phyloP scores from a whole-genome alignment of 2,113 vertebrate genomes.

The Protobothrops flavoviridis region DNA sequence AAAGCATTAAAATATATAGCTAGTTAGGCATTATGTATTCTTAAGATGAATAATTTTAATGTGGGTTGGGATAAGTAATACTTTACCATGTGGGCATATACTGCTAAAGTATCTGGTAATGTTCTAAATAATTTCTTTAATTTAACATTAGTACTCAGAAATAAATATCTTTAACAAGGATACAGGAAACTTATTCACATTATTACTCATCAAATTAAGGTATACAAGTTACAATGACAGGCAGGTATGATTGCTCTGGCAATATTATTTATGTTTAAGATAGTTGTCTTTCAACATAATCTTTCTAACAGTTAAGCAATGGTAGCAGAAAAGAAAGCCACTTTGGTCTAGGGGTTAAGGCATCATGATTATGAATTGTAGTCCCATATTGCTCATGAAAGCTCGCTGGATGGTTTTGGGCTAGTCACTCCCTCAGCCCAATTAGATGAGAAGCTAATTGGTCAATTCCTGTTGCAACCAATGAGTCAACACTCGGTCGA shows the following conservation, averaged over 20 bases:
- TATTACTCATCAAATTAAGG: background rate
- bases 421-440: background rate
- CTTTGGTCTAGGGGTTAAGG: background rate
- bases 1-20: constrained; percentile 14
- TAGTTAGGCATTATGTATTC: background rate
- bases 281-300: background rate
- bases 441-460: background rate
- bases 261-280: background rate
- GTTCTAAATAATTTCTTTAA: constrained; percentile 3
- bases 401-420: background rate
- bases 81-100: background rate
- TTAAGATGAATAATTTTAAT: constrained; percentile 11
- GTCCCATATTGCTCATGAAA: background rate
- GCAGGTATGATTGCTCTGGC: background rate
- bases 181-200: background rate
- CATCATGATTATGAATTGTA: background rate
- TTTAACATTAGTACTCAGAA: background rate
- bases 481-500: background rate
- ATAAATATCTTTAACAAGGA: background rate
- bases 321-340: background rate
- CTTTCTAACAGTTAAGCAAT: background rate
- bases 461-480: background rate
- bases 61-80: background rate
- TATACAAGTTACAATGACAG: background rate
- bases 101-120: background rate